These are phyloP conservation scores for Pseudomyrmex concolor DNA, from an alignment of 1,140 invertebrate species.

Conservation along the genomic window DNA sequence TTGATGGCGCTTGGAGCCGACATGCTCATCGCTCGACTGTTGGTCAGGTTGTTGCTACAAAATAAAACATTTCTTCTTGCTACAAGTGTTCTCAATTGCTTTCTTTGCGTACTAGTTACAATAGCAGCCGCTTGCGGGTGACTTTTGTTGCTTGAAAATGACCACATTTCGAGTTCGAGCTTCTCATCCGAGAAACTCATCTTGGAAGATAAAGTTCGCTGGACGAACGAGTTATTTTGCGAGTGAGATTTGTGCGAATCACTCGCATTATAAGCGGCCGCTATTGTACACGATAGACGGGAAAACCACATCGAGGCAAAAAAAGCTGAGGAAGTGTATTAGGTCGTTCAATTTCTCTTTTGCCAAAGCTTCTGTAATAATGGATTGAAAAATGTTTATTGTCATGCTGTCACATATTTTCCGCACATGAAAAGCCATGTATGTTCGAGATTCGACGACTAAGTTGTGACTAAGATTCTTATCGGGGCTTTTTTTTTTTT, in stretches of 20 bases:
- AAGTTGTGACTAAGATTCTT: too few relatives aligned
- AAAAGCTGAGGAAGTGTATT: conserved; percentile 26
- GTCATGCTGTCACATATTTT: conserved; percentile 5
- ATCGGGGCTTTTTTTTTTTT: too few relatives aligned
- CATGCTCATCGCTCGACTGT: conserved; percentile 90
- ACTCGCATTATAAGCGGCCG: too few relatives aligned
- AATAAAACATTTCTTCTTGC: too few relatives aligned
- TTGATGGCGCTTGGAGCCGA: conserved; percentile 95
- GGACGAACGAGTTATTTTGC: too few relatives aligned
- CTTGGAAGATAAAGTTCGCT: too few relatives aligned
- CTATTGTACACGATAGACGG: background rate
- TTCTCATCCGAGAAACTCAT: too few relatives aligned
- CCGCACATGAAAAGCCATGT: background rate
- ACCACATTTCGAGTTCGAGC: too few relatives aligned
- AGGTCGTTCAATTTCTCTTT: background rate
- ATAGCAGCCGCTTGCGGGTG: background rate
- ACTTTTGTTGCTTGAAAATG: too few relatives aligned
- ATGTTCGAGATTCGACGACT: too few relatives aligned
- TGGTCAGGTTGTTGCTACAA: conserved; percentile 87
- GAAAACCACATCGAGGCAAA: conserved; percentile 70
- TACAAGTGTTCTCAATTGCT: too few relatives aligned
- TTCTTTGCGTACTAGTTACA: background rate
- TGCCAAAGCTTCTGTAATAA: conserved; percentile 1
- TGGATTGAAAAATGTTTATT: background rate
- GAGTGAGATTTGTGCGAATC: too few relatives aligned